phyloP scores from a whole-genome alignment of 2,888 invertebrate genomes.

The Harpagoxenus sublaevis region DNA sequence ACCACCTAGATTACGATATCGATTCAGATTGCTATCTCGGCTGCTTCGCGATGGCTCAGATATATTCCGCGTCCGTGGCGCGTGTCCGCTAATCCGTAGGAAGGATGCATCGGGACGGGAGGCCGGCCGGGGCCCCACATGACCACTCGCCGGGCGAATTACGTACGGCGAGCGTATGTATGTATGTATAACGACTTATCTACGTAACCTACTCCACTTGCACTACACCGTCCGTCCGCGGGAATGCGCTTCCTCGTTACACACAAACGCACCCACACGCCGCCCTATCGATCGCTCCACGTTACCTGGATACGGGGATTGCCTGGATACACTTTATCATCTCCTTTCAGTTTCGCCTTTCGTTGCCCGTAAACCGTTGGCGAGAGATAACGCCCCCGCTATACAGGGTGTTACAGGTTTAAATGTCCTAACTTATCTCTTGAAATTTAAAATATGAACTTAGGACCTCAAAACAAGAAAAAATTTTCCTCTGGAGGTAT shows the following conservation, averaged over 20 bases:
- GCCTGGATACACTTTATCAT: conserved; percentile 55
- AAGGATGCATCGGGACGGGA: conserved; percentile 37
- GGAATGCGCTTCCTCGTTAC: conserved; percentile 83
- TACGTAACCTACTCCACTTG: conserved; percentile 84
- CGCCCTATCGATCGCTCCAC: conserved; percentile 66
- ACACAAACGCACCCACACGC: conserved; percentile 69
- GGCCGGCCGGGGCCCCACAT: conserved; percentile 45
- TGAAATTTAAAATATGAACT: too few species aligned
- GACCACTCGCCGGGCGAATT: conserved; percentile 69
- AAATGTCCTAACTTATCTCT: too few species aligned
- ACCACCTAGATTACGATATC: conserved; percentile 47
- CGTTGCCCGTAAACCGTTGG: conserved; percentile 7
- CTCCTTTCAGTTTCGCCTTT: conserved; percentile 46
- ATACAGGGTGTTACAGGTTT: background rate
- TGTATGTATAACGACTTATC: conserved; percentile 76
- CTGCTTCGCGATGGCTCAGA: conserved; percentile 6
- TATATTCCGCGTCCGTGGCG: conserved; percentile 29
- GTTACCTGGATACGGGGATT: conserved; percentile 33
- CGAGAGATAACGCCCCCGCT: conserved; percentile 37
- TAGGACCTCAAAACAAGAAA: too few species aligned
- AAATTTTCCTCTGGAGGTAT: too few species aligned
- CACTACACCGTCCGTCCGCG: conserved; percentile 78
- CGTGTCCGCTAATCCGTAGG: conserved; percentile 51
- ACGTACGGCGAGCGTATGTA: conserved; percentile 59
- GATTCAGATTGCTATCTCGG: conserved; percentile 41